These are phyloP conservation scores for Drosophila hamatofila DNA, from an alignment of 2,888 invertebrate species.

Conservation along the genomic window DNA sequence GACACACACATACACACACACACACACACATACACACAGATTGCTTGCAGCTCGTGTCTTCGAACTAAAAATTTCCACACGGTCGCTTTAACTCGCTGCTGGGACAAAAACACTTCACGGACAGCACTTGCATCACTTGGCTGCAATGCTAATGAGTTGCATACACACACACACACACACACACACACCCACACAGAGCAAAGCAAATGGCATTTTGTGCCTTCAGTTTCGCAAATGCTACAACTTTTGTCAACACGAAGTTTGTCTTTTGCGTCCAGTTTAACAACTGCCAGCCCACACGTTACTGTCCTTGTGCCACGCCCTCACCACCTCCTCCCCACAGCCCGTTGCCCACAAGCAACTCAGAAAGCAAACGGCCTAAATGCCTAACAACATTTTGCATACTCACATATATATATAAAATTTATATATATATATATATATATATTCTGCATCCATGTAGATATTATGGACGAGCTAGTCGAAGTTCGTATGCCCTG, in stretches of 20 bases:
- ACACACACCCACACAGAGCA: constrained; percentile 24
- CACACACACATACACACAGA: not conserved
- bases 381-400: constrained; percentile 34
- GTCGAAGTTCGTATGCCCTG: constrained; percentile 2
- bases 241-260: constrained; percentile 60
- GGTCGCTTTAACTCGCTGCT: constrained; percentile 38
- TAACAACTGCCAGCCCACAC: not conserved
- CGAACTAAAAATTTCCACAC: constrained; percentile 29
- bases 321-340: too few relatives aligned
- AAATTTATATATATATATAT: not conserved
- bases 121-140: constrained; percentile 51
- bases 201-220: constrained; percentile 44
- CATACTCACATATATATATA: constrained; percentile 2
- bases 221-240: constrained; percentile 43
- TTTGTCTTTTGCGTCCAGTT: constrained; percentile 46
- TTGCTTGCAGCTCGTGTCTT: constrained; percentile 14
- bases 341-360: not conserved
- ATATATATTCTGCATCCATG: not conserved
- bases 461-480: not conserved
- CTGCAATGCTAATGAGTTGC: constrained; percentile 69
- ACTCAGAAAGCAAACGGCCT: constrained; percentile 12
- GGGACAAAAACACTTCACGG: constrained; percentile 59
- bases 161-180: constrained; percentile 19
- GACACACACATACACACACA: not conserved
- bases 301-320: not conserved